Evolutionary conservation across 2,797 vertebrate genomes (phyloP), one percentile per base, ranked within the genome.

Genomic region (Sebastes ruberrimus): DNA sequence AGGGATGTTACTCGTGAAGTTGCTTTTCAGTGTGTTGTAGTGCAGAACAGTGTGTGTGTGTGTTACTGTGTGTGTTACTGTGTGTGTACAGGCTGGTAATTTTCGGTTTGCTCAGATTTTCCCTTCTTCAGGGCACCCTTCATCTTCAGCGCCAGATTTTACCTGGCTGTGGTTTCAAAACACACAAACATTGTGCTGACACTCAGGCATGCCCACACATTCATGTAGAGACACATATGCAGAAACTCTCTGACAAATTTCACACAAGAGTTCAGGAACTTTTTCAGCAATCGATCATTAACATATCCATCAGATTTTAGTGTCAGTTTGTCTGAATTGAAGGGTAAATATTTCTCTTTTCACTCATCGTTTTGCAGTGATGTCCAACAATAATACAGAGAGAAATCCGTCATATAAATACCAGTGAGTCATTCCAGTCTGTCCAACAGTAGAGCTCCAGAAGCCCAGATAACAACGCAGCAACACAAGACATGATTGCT

Each of bases 51-150:
- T 78, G 65, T 52, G 14, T 38, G 32, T 35, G 33, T 35, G 33
- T 35, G 35, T 35, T 35, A 35, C 71, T 66, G 72, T 52, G 13
- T 42, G 62, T 63, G 65, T 77, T 49, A 25, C 56, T 56, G 53
- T 72, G 52, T 59, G 73, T 61, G 28, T 49, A 13, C 1, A 62
- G n/a, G 56, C 63, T 27, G 25, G 84, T 60, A 68, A 80, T 80
- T 78, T 79, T 80, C 3, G 67, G 60, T 84, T 62, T 66, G 80
- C 75, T 92, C 81, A 90, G 75, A 88, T 89, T 92, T 92, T 87
- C 86, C 89, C 63, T 35, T 86, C 88, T 91, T 62, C 69, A 71
- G 83, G 86, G 85, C 76, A 46, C 65, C 20, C 82, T 77, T 81
- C 62, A 78, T 71, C 42, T 56, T 56, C 69, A 85, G 78, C 3